These are phyloP conservation scores for Paradisaea rubra DNA, from an alignment of 2,113 vertebrate species.

Conservation along the genomic window DNA sequence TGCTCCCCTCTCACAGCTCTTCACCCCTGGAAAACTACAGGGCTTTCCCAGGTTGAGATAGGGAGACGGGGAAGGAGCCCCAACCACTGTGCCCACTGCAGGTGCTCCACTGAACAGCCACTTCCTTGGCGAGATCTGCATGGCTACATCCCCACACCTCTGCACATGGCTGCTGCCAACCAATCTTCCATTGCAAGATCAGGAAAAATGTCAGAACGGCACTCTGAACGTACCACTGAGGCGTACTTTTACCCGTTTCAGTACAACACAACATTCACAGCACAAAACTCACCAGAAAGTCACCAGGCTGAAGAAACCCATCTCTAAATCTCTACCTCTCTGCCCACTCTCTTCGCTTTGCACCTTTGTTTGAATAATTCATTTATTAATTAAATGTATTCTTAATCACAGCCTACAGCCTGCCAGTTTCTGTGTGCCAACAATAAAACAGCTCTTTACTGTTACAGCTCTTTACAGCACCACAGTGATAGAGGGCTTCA, in stretches of 20 bases:
- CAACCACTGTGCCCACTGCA: rapidly evolving
- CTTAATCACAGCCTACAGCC: background rate
- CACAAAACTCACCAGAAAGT: background rate
- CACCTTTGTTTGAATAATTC: background rate
- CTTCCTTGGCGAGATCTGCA: background rate
- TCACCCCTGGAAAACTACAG: background rate
- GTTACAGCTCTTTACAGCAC: background rate
- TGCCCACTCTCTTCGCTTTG: background rate
- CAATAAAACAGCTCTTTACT: background rate
- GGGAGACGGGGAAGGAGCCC: background rate
- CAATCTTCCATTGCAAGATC: background rate
- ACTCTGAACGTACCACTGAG: rapidly evolving
- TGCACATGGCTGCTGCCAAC: background rate
- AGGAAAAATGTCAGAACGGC: background rate
- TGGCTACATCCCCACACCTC: background rate
- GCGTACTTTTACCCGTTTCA: rapidly evolving
- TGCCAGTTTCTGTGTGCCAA: background rate
- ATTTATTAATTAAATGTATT: background rate
- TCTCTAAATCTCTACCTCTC: background rate
- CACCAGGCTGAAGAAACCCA: background rate
- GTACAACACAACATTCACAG: background rate
- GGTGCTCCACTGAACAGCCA: background rate
- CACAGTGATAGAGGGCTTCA: background rate
- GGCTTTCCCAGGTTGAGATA: background rate
- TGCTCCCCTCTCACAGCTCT: background rate